These are phyloP conservation scores for Pachycephus smyrnensis DNA, from an alignment of 2,888 invertebrate genomes.

Conservation along the genomic window DNA sequence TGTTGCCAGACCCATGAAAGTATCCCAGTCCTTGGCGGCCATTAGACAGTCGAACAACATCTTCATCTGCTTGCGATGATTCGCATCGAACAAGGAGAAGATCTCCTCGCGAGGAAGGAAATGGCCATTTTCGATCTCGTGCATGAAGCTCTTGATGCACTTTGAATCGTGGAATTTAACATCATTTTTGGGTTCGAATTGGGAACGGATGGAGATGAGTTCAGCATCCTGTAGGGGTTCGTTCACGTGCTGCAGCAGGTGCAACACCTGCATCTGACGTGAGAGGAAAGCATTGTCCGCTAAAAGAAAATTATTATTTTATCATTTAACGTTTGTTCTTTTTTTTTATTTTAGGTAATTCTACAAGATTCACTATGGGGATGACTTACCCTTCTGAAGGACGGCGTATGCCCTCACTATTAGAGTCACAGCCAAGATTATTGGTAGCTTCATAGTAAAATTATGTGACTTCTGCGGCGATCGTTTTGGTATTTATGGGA, in stretches of 20 bases:
- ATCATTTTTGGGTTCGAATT: slow-evolving; percentile 52
- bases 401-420: neutral
- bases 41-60: slow-evolving; percentile 75
- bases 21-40: slow-evolving; percentile 71
- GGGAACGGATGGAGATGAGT: slow-evolving; percentile 67
- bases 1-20: slow-evolving; percentile 69
- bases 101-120: slow-evolving; percentile 70
- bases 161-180: slow-evolving; percentile 23
- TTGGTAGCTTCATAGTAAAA: slow-evolving; percentile 7
- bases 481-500: slow-evolving; percentile 12
- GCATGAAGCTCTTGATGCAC: slow-evolving; percentile 24
- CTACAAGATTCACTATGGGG: slow-evolving; percentile 9
- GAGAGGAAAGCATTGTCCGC: slow-evolving; percentile 69
- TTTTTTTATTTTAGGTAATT: neutral
- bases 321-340: neutral
- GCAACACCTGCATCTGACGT: slow-evolving; percentile 69
- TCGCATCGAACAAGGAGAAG: slow-evolving; percentile 73
- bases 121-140: slow-evolving; percentile 57
- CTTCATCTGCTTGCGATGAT: slow-evolving; percentile 71
- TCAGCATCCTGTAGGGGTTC: slow-evolving; percentile 71
- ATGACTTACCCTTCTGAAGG: slow-evolving; percentile 5
- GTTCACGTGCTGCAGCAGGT: slow-evolving; percentile 72
- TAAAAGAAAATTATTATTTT: slow-evolving; percentile 33
- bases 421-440: neutral
- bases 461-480: neutral